Evolutionary conservation across 1,140 invertebrate species (phyloP).

Genomic region (Zaprionus inermis): DNA sequence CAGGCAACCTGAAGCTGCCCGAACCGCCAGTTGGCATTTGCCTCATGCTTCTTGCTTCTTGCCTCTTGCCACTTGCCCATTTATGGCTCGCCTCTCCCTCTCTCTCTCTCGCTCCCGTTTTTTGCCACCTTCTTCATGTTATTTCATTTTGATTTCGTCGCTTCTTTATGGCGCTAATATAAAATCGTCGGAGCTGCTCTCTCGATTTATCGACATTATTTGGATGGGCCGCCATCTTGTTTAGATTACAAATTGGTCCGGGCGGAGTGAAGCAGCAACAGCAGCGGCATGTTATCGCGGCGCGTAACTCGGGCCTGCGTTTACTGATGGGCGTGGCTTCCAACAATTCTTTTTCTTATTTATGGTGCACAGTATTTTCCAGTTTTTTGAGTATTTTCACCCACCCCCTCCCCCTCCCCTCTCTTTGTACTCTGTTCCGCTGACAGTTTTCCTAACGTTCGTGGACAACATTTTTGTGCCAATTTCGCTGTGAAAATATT

Average conservation of each 20-base stretch:
- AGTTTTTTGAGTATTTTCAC: not conserved
- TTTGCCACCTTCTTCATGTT: too few relatives aligned
- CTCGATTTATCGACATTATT: constrained; percentile 62
- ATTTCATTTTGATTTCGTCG: constrained; percentile 66
- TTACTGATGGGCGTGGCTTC: constrained; percentile 54
- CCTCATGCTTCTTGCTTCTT: not conserved
- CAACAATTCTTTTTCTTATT: constrained; percentile 35
- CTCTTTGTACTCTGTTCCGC: not conserved
- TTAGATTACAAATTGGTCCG: constrained; percentile 80
- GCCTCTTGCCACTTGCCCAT: constrained; percentile 25
- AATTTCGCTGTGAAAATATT: constrained; percentile 81
- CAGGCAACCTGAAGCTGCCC: constrained; percentile 65
- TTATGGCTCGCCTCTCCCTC: constrained; percentile 3
- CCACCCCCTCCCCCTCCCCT: not conserved
- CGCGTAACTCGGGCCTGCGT: constrained; percentile 36
- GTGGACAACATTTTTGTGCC: constrained; percentile 81
- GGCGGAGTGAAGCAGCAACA: constrained; percentile 30
- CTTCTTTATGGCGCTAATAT: constrained; percentile 72
- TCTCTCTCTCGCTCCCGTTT: too few relatives aligned
- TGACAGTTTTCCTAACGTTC: constrained; percentile 64
- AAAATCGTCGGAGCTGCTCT: constrained; percentile 65
- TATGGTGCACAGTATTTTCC: constrained; percentile 22
- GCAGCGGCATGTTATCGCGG: constrained; percentile 60
- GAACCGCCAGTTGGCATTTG: constrained; percentile 54
- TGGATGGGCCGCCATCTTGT: constrained; percentile 65